Percentiles rank a stretch among this genome's conserved stretches.
These are phyloP conservation scores for fruit fly (Drosophila melanogaster) DNA, from an alignment of 1,140 invertebrate genomes.

Conservation along the genomic window DNA sequence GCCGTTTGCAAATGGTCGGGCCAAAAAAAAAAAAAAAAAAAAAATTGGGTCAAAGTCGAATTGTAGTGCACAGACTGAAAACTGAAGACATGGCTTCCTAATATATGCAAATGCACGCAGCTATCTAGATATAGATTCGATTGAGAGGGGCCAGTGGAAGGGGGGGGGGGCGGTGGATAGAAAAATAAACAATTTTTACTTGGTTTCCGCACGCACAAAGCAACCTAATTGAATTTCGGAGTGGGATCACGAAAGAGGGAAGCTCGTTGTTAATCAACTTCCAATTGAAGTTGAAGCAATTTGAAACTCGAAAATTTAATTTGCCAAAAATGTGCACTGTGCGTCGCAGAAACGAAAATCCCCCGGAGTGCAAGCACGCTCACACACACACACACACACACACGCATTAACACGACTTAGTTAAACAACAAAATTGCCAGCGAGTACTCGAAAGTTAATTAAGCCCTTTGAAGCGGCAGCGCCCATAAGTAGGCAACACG, in stretches of 20 bases:
- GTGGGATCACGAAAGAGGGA: slow-evolving; percentile 1
- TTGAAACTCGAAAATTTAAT: slow-evolving; percentile 40
- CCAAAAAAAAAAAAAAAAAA: too few relatives aligned
- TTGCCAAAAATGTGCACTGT: slow-evolving; percentile 19
- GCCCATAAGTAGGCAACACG: slow-evolving; percentile 30
- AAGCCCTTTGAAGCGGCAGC: slow-evolving; percentile 10
- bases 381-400: background rate
- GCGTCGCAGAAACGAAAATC: slow-evolving; percentile 5
- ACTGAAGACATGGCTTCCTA: slow-evolving; percentile 28
- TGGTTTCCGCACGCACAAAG: slow-evolving; percentile 22
- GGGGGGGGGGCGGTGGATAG: background rate
- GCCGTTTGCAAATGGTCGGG: background rate
- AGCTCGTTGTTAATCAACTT: slow-evolving; percentile 38
- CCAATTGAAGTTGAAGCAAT: slow-evolving; percentile 22
- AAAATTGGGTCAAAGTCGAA: slow-evolving; percentile 56
- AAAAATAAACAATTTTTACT: slow-evolving; percentile 53
- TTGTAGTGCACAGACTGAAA: slow-evolving; percentile 17
- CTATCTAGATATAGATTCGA: slow-evolving; percentile 4
- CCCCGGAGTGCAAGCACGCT: background rate
- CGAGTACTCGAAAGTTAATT: slow-evolving; percentile 39
- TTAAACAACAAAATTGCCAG: slow-evolving; percentile 15
- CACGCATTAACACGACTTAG: slow-evolving; percentile 1
- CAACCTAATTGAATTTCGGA: slow-evolving; percentile 57
- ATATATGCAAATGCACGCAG: slow-evolving; percentile 62
- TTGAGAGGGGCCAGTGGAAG: background rate